Conservation (phyloP, 2,113 vertebrate species). For the Ptyas mucosa region DNA sequence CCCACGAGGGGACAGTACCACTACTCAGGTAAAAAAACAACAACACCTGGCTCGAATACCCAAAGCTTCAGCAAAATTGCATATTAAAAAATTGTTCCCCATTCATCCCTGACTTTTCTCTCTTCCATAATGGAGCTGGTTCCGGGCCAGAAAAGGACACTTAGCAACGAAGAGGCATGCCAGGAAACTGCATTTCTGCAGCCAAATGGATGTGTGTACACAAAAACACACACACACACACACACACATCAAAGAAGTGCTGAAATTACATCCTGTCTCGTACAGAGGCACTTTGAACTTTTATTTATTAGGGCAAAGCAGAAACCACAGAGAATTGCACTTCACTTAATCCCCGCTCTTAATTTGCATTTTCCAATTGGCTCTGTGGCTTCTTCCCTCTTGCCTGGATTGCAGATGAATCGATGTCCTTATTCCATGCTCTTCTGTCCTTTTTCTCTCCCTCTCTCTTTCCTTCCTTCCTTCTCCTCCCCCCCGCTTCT, state of each 20-base stretch:
- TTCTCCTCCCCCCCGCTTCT: not conserved
- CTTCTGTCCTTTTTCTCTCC: not conserved
- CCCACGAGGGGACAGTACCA: slow-evolving; percentile 92
- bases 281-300: not conserved
- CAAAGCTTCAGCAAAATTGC: not conserved
- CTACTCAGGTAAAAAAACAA: slow-evolving; percentile 80
- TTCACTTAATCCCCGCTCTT: not conserved
- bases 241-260: not conserved
- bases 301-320: not conserved
- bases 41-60: not conserved
- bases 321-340: not conserved
- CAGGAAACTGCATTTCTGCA: not conserved
- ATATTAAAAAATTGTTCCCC: not conserved
- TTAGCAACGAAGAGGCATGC: not conserved
- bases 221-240: not conserved
- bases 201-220: not conserved
- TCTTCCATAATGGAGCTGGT: not conserved
- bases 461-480: not conserved
- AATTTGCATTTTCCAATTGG: not conserved
- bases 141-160: not conserved
- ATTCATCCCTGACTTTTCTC: not conserved
- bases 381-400: not conserved
- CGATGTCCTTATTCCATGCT: not conserved
- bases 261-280: not conserved
- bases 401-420: not conserved